Percentiles rank a stretch among this genome's conserved stretches.
Evolutionary conservation across 1,140 invertebrate species (phyloP).

Genomic region (Aphaenogaster ashmeadi): DNA sequence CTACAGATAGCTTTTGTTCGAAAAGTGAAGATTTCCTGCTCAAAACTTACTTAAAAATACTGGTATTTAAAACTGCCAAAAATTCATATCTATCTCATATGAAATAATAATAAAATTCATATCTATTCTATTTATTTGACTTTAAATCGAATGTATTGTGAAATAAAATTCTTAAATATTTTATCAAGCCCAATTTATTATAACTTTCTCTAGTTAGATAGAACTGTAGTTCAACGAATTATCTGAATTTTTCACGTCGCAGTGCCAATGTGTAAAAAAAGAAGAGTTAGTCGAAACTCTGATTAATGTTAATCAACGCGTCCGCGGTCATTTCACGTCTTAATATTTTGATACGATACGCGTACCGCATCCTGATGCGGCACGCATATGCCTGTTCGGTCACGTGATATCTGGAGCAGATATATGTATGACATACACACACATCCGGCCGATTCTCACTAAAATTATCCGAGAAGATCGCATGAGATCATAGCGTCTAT

Average conservation of each 20-base stretch:
- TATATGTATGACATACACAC: not conserved
- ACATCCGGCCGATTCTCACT: constrained; percentile 1
- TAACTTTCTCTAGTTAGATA: constrained; percentile 2
- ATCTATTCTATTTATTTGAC: not conserved
- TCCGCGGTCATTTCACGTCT: not conserved
- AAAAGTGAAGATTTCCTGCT: not conserved
- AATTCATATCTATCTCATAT: not conserved
- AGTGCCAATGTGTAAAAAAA: not conserved
- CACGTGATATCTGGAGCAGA: constrained; percentile 9
- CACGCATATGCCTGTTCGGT: not conserved
- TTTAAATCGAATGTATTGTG: not conserved
- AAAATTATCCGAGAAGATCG: constrained; percentile 17
- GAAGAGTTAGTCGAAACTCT: not conserved
- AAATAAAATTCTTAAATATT: not conserved
- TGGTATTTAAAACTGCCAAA: not conserved
- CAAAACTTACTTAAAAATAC: not conserved
- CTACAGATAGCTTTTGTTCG: not conserved
- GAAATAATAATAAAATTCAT: not conserved
- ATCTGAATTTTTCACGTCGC: not conserved
- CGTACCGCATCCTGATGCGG: not conserved
- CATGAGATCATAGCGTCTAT: not conserved
- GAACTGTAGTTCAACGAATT: too few species aligned
- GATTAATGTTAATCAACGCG: not conserved
- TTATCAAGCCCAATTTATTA: not conserved
- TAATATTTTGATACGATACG: not conserved